phyloP scores from a whole-genome alignment of 2,797 vertebrate species.

The Enteromius thamalakanensis region DNA sequence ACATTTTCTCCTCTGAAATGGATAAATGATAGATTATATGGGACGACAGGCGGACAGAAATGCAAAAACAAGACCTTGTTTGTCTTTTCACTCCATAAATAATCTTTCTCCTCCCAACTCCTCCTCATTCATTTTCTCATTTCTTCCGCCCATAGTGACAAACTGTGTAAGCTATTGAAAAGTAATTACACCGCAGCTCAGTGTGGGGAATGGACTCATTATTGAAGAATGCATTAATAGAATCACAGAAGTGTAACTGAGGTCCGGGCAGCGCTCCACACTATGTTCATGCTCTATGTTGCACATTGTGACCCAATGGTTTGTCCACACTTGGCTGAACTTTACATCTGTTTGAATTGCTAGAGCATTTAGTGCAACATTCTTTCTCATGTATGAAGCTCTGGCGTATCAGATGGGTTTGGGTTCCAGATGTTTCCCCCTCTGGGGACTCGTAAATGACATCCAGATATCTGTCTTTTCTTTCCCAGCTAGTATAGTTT shows the following conservation, averaged over 20 bases:
- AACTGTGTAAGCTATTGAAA: slow-evolving; percentile 21
- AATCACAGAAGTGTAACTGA: slow-evolving; percentile 8
- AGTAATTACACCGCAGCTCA: slow-evolving; percentile 12
- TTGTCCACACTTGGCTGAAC: slow-evolving; percentile 6
- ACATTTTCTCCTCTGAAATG: background rate
- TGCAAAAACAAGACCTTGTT: slow-evolving; percentile 7
- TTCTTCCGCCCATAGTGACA: background rate
- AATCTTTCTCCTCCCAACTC: background rate
- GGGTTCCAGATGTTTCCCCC: slow-evolving; percentile 28
- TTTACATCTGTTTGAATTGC: slow-evolving; percentile 4
- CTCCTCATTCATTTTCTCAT: background rate
- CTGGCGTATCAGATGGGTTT: background rate
- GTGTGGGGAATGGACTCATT: slow-evolving; percentile 26
- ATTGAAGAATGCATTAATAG: slow-evolving; percentile 24
- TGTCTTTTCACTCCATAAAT: background rate
- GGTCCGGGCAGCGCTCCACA: slow-evolving; percentile 1
- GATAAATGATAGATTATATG: background rate
- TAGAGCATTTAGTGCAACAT: background rate
- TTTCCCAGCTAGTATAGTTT: background rate
- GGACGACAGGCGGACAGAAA: background rate
- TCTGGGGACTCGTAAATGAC: slow-evolving; percentile 6
- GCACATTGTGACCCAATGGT: slow-evolving; percentile 2
- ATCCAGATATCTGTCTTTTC: slow-evolving; percentile 3
- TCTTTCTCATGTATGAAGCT: slow-evolving; percentile 24
- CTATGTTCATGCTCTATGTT: background rate